Evolutionary conservation across 30 jellyfish, hydroid and myxozoan species (phyloP).

Genomic region (Pelagia noctiluca): DNA sequence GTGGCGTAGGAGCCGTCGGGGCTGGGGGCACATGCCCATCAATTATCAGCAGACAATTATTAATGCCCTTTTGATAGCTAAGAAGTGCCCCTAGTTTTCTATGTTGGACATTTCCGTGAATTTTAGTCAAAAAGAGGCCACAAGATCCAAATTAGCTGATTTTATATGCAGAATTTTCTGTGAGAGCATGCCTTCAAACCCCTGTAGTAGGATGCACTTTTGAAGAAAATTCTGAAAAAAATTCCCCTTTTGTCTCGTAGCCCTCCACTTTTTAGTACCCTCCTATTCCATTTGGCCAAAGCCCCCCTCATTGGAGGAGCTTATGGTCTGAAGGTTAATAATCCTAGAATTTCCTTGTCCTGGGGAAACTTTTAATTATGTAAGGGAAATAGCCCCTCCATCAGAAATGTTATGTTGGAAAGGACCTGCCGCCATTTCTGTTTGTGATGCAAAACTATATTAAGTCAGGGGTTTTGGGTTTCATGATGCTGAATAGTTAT

Average conservation of each 20-base stretch:
- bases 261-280: conserved; percentile 8
- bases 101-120: conserved; percentile 1
- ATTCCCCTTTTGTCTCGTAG: background rate
- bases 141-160: background rate
- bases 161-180: background rate
- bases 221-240: background rate
- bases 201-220: conserved; percentile 1
- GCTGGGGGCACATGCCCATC: conserved; percentile 12
- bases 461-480: background rate
- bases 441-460: conserved; percentile 1
- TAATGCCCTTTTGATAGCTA: background rate
- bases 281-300: background rate
- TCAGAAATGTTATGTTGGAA: background rate
- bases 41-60: background rate
- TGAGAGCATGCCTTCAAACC: conserved; percentile 8
- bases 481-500: too few species aligned
- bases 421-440: conserved; percentile 6
- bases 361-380: background rate
- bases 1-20: conserved; percentile 10
- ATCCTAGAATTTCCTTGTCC: background rate
- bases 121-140: conserved; percentile 1
- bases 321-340: background rate
- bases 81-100: conserved; percentile 1
- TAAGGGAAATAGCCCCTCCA: background rate
- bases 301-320: conserved; percentile 1